Base-by-base conservation (phyloP, 2,888 invertebrate species). In the Linnaemya vulpina region DNA sequence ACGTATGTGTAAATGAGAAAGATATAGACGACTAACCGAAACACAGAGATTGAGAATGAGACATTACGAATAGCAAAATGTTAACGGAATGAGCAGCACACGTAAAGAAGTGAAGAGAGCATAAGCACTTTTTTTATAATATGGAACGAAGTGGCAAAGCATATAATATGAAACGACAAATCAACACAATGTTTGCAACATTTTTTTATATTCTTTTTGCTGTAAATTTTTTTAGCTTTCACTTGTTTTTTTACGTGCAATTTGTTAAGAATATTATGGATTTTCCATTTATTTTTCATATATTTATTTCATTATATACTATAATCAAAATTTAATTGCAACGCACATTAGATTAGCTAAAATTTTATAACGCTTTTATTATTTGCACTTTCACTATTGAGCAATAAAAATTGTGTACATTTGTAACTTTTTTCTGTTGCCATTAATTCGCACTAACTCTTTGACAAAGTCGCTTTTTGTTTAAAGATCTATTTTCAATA, bases 131-230 rank as follows among this genome's bases (percentile, higher is more conserved):
- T n/a, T n/a, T n/a, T n/a, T n/a, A n/a, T n/a, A n/a, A 3, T 17
- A 58, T 55, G 30, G 38, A 51, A 38, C 51, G 40, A 46, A 30
- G 71, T 68, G 53, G 62, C 68, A 62, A 15, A 43, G n/a, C 17
- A 58, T 68, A 74, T 30, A 15, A 63, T 15, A 25, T 25, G 46
- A 46, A 46, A 62, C 58, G 58, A 63, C 58, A 82, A 71, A 67
- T 74, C 70, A 78, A 82, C 78, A 82, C 71, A 84, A 82, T 71
- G 82, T 82, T 82, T 71, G 71, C 74, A 85, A 85, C 78, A 82
- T 75, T 75, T 73, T 74, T 40, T 51, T 70, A n/a, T 53, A 62
- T 75, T 58, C 15, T 55, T 80, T 49, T 74, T 62, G 15, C 15
- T 55, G 38, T 62, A 74, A 49, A 51, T 49, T 63, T 79, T 58